Base-by-base conservation (phyloP, 1,140 invertebrate species). In the Caenorhabditis latens region DNA sequence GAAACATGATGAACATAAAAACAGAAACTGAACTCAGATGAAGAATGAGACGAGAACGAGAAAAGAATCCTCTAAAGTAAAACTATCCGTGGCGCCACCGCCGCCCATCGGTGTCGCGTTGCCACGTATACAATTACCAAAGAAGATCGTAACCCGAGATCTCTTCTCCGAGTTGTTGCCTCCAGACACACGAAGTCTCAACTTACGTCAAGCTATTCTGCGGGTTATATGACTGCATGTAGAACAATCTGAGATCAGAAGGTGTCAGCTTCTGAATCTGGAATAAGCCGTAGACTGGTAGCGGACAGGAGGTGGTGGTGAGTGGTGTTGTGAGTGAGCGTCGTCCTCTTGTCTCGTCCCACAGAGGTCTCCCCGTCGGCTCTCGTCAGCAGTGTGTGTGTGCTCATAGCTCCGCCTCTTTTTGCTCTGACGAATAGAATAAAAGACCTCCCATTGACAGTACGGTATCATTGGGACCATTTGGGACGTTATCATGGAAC, bases 111-210 rank as follows among this genome's bases (percentile, higher is more conserved):
- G 71, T 79, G 71, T 79, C 71, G 71, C 71, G 71, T 79, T 79
- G 71, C 71, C 71, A 79, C 71, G 71, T 79, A 79, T 79, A 79
- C 71, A 79, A 79, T 79, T 79, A 79, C 71, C 71, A 79, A 79
- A 79, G 71, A 79, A 79, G 71, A 79, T 79, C 71, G 71, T 79
- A 79, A 79, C 71, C 71, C 71, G 71, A 79, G 71, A 24, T 79
- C 71, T 32, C 32, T 32, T 32, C 32, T 32, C 71, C 71, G 43
- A 79, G 71, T 79, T 79, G 71, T 79, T 79, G 71, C 46, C 40
- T 50, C 71, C 61, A 63, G 61, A 71, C 16, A n/a, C 42, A 43
- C 63, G 63, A 71, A 46, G 65, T 48, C 71, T 79, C 71, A 79
- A 79, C 71, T 79, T 79, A 79, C 71, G 71, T 50, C 46, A 79